These are phyloP conservation scores for Andrena praecox DNA, from an alignment of 2,888 invertebrate species.

Conservation along the genomic window DNA sequence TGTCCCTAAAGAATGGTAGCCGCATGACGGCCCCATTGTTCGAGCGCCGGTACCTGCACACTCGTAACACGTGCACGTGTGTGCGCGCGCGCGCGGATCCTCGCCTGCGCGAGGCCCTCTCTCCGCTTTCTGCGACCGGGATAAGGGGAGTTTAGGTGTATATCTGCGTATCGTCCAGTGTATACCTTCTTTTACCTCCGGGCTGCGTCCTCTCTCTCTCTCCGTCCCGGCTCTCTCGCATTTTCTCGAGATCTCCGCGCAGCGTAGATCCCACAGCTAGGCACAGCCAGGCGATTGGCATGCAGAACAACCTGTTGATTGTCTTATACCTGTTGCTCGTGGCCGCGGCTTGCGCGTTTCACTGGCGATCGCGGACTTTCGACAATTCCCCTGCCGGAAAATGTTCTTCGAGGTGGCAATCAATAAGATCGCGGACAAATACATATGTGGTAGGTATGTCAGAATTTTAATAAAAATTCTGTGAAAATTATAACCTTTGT, in stretches of 20 bases:
- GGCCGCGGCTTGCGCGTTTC: slow-evolving; percentile 21
- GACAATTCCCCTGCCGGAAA: neutral
- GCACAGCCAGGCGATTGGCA: slow-evolving; percentile 74
- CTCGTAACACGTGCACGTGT: slow-evolving; percentile 56
- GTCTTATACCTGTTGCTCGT: slow-evolving; percentile 78
- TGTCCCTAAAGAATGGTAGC: slow-evolving; percentile 82
- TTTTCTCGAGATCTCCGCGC: slow-evolving; percentile 41
- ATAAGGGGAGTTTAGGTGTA: slow-evolving; percentile 42
- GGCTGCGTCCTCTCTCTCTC: slow-evolving; percentile 9
- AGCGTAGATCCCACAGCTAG: slow-evolving; percentile 23
- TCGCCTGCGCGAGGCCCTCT: slow-evolving; percentile 17
- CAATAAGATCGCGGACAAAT: no score
- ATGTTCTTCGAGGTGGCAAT: neutral
- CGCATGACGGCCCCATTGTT: slow-evolving; percentile 82
- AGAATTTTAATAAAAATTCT: no score
- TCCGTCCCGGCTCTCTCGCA: slow-evolving; percentile 4
- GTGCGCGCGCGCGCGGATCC: slow-evolving; percentile 35
- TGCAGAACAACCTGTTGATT: slow-evolving; percentile 83
- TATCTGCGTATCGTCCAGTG: slow-evolving; percentile 57
- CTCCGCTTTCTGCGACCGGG: slow-evolving; percentile 22
- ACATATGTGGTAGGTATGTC: no score
- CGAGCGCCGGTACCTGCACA: slow-evolving; percentile 72
- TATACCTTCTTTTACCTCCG: slow-evolving; percentile 33
- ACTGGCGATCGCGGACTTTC: slow-evolving; percentile 22
- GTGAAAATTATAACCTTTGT: no score